Base-by-base conservation (phyloP, 1,140 invertebrate genomes). In the Hyphantria cunea region DNA sequence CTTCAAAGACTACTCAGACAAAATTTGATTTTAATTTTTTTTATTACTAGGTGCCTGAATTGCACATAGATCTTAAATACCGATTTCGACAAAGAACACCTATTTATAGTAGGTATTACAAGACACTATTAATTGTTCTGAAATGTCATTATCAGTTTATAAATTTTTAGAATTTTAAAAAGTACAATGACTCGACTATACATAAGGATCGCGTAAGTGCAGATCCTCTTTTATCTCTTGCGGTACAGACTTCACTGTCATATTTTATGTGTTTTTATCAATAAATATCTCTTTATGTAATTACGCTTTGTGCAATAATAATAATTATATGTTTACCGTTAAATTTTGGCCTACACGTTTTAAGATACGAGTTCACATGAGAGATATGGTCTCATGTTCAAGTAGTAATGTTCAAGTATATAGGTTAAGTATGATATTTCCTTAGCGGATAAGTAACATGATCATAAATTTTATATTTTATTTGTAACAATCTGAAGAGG, bases 131-230 rank as follows among this genome's bases (percentile, higher is more conserved):
- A 3, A 1, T 25, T 25, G 17, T 3, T 25, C 1, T 25, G 17
- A 25, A 25, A 25, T 25, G 1, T 3, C 5, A 25, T 25, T 25
- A 25, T 25, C 5, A 3, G 17, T 3, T 25, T 25, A 3, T 1
- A 25, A 25, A 3, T 3, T 5, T 25, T 1, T 25, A 25, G 2
- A 25, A 25, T 25, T 25, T 25, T 3, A 25, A 25, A 25, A 25
- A 25, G 2, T n/a, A n/a, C 32, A 55, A 49, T 8, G 45, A 51
- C 42, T 13, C 48, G 53, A 75, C 84, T 89, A 89, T 82, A 73
- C 60, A 83, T 88, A 78, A 54, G 65, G 13, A 45, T 53, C 81
- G 86, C 84, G 84, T 88, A 88, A 89, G 86, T 88, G 86, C 86
- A 89, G 80, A 70, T 78, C 76, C 74, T 74, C 82, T 81, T 86